Conservation (phyloP, 37 sponge, comb jelly and placozoan genomes). For the Aplysina aerophoba region DNA sequence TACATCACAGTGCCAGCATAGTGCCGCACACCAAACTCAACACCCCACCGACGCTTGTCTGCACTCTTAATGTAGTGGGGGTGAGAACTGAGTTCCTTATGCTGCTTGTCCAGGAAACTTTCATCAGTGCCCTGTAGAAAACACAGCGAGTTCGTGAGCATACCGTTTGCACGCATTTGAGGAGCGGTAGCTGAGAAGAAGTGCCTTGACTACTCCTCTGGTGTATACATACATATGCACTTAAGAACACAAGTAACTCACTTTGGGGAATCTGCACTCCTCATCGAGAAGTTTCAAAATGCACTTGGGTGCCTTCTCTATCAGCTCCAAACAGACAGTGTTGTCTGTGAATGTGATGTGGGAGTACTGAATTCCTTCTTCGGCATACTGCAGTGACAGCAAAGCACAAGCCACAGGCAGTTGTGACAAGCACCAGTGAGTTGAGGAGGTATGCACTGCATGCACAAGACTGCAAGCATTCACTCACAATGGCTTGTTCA, state of each 20-base stretch:
- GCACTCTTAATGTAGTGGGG: conserved; percentile 73
- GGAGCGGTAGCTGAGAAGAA: too few relatives aligned
- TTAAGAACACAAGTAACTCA: conserved; percentile 12
- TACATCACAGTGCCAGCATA: conserved; percentile 94
- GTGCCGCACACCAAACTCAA: conserved; percentile 88
- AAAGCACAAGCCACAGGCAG: neutral
- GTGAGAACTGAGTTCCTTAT: conserved; percentile 74
- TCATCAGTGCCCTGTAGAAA: conserved; percentile 78
- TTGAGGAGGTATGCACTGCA: neutral
- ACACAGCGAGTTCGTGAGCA: neutral
- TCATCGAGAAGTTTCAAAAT: conserved; percentile 90
- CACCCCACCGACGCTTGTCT: conserved; percentile 78
- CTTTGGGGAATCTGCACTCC: conserved; percentile 92
- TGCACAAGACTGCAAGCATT: neutral
- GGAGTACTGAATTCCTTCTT: conserved; percentile 91
- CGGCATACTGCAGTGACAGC: conserved; percentile 64
- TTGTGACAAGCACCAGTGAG: neutral
- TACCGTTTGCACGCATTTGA: neutral
- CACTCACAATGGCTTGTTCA: conserved; percentile 87
- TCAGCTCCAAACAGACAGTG: conserved; percentile 89
- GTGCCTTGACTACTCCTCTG: too few relatives aligned
- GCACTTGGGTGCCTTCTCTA: conserved; percentile 95
- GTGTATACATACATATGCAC: too few relatives aligned
- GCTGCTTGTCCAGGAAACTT: conserved; percentile 84
- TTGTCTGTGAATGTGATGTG: conserved; percentile 97